Conservation (phyloP, 2,888 invertebrate genomes). For the Heliconius ethilla region DNA sequence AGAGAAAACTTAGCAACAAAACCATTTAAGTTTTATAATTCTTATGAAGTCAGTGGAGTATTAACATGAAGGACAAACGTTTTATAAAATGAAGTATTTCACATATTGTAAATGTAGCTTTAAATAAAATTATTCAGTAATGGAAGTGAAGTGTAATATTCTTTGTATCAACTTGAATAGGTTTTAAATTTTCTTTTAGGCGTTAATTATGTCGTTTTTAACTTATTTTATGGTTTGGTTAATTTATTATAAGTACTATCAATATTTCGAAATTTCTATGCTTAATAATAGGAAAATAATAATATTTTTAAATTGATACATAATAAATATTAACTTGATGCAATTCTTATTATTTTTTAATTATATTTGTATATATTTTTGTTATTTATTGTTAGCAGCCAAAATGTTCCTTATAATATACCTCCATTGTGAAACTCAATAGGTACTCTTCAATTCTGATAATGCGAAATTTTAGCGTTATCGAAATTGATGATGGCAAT, state of each 20-base stretch:
- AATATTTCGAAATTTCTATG: neutral
- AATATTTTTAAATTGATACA: too few species aligned
- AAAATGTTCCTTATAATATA: neutral
- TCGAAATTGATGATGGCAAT: conserved; percentile 62
- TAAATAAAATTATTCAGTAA: neutral
- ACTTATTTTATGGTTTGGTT: neutral
- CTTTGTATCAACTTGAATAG: too few species aligned
- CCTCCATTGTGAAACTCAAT: conserved; percentile 2
- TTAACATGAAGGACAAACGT: neutral
- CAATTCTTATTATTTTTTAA: too few species aligned
- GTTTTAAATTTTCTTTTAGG: neutral
- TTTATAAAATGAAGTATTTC: neutral
- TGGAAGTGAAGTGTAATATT: neutral
- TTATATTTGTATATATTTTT: neutral
- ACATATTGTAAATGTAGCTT: neutral
- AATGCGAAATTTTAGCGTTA: conserved; percentile 56
- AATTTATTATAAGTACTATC: neutral
- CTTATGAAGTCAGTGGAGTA: conserved; percentile 7
- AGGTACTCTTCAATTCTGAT: conserved; percentile 46
- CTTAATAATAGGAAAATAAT: neutral
- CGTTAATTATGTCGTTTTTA: neutral
- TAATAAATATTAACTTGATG: too few species aligned
- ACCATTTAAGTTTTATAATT: conserved; percentile 18
- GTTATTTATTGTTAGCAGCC: neutral
- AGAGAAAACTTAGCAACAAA: conserved; percentile 19